A percentile compares a stretch with the other conserved stretches of the same genome.
phyloP scores from a whole-genome alignment of 2,888 invertebrate genomes.

The Ethmia dodecea region DNA sequence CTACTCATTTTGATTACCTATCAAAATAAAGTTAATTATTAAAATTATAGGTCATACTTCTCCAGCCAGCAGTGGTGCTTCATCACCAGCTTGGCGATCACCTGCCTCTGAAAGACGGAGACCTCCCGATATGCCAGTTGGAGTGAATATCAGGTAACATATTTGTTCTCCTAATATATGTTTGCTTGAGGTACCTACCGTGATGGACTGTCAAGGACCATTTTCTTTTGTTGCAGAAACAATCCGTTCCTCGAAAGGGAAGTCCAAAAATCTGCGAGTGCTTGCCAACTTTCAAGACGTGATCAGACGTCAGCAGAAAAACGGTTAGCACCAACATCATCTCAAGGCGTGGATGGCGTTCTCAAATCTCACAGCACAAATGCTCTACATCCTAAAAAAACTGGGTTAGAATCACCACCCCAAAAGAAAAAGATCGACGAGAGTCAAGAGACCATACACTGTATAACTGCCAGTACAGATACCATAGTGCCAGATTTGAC shows the following conservation, averaged over 20 bases:
- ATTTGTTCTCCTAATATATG: too few relatives aligned
- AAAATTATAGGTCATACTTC: constrained; percentile 50
- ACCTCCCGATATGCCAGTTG: constrained; percentile 71
- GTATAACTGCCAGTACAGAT: constrained; percentile 48
- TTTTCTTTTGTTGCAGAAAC: constrained; percentile 39
- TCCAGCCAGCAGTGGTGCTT: constrained; percentile 78
- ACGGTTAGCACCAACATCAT: constrained; percentile 37
- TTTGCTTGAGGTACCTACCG: too few relatives aligned
- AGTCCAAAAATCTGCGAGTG: constrained; percentile 83
- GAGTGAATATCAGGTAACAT: constrained; percentile 63
- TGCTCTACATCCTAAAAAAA: constrained; percentile 53
- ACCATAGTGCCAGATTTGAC: constrained; percentile 52
- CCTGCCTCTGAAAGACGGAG: constrained; percentile 79
- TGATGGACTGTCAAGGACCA: not conserved
- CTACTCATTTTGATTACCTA: constrained; percentile 1
- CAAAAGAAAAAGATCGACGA: constrained; percentile 34
- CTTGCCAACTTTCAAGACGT: constrained; percentile 65
- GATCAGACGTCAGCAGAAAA: constrained; percentile 50
- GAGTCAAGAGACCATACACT: constrained; percentile 51
- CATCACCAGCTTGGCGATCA: constrained; percentile 82
- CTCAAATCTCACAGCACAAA: constrained; percentile 67
- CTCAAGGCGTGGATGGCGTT: constrained; percentile 47
- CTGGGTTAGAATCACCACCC: constrained; percentile 19
- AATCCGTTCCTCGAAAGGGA: constrained; percentile 74
- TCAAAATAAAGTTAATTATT: not conserved